Base-by-base conservation (phyloP, 2,797 vertebrate species). In the Lagocephalus sceleratus region DNA sequence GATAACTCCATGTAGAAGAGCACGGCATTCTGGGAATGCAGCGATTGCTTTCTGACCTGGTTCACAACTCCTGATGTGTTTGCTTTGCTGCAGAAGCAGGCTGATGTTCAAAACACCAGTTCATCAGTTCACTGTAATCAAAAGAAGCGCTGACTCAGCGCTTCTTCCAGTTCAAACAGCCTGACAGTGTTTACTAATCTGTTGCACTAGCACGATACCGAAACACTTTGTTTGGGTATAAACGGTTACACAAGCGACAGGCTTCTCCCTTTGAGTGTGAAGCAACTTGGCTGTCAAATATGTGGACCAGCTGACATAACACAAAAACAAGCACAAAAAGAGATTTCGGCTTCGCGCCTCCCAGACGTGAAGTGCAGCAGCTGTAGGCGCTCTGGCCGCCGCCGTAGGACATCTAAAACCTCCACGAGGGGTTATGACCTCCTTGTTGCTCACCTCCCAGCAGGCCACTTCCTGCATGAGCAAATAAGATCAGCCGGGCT, bases 131-230 rank as follows among this genome's bases (percentile, higher is more conserved):
- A 59, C 60, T 57, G 66, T 47, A 79, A 81, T 83, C 77, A 81
- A 66, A 35, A 70, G 66, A 1, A 20, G 51, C 60, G 50, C 62
- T 19, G 73, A 54, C 41, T 43, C 54, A 54, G 62, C 46, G 32
- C 45, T 65, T 39, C 46, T n/a, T 71, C 54, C 68, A 80, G 54
- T n/a, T 67, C 72, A 85, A 86, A 85, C 76, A 84, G n/a, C 2
- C 51, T 50, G 78, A 81, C 82, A 72, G 70, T 75, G 76, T 82
- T 83, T 87, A 78, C 72, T 74, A 79, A 79, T 74, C 44, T 49
- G 22, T 50, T 50, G 47, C 11, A 0, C 59, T 59, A 62, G 70
- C 67, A 61, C 32, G 45, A 76, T 44, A 75, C 66, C 70, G 55
- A 73, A 80, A 75, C 70, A 64, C 61, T 79, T 55, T 55, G 56